Conservation (phyloP, 2,888 invertebrate species). For the Marronus borbonicus region DNA sequence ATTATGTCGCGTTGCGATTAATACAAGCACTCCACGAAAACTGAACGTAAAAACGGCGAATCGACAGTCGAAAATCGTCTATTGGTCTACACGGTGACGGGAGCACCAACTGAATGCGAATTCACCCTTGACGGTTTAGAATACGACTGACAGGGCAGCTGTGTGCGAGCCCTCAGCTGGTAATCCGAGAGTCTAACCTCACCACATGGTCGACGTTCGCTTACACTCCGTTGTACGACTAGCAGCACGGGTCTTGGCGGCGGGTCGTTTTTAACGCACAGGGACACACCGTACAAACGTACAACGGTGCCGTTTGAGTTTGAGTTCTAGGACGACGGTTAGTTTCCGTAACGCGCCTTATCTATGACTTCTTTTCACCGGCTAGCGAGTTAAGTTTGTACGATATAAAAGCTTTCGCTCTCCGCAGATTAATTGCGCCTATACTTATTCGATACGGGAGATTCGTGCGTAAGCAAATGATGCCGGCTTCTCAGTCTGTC, state of each 20-base stretch:
- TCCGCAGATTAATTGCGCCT: constrained; percentile 3
- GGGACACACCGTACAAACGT: neutral
- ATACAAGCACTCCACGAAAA: constrained; percentile 26
- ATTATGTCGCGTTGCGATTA: constrained; percentile 65
- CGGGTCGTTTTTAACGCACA: constrained; percentile 19
- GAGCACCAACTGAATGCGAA: constrained; percentile 53
- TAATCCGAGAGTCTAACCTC: constrained; percentile 57
- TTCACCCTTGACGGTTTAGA: constrained; percentile 63
- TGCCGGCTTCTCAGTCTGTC: constrained; percentile 14
- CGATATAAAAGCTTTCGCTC: neutral
- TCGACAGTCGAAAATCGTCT: constrained; percentile 12
- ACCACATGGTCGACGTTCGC: constrained; percentile 62
- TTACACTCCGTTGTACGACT: constrained; percentile 34
- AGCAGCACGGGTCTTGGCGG: constrained; percentile 3
- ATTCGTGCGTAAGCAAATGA: constrained; percentile 20
- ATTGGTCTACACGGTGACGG: constrained; percentile 1
- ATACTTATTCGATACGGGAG: neutral
- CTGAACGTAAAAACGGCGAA: constrained; percentile 16
- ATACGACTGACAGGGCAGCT: constrained; percentile 63
- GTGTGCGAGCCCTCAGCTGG: constrained; percentile 54
- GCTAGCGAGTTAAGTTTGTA: neutral
- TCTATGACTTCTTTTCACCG: neutral
- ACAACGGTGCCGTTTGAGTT: constrained; percentile 10
- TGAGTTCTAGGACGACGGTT: neutral
- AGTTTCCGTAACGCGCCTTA: neutral